Conservation (phyloP, 2,888 invertebrate genomes). For the Hydraecia micacea region DNA sequence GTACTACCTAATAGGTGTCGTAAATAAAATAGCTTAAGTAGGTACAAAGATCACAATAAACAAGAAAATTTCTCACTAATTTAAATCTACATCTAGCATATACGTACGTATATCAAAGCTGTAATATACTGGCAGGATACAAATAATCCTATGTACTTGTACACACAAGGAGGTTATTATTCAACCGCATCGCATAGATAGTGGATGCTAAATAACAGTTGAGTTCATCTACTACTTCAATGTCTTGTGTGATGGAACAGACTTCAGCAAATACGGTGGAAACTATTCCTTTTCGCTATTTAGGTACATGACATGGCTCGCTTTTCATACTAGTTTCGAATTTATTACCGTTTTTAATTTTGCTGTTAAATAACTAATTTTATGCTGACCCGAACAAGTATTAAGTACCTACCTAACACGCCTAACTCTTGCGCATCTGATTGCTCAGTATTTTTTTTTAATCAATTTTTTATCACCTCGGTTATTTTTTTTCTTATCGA, state of each 20-base stretch:
- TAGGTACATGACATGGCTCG: not conserved
- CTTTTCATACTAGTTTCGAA: not conserved
- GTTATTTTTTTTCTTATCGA: conserved; percentile 19
- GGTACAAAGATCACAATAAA: not conserved
- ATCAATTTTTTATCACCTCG: not conserved
- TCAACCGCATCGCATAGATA: not conserved
- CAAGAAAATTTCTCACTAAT: not conserved
- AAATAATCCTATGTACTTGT: not conserved
- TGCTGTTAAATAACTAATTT: not conserved
- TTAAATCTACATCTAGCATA: not conserved
- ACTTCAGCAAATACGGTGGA: conserved; percentile 22
- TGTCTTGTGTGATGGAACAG: conserved; percentile 13
- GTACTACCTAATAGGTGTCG: no score
- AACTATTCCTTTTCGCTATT: conserved; percentile 8
- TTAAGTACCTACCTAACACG: not conserved
- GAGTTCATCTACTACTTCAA: conserved; percentile 9
- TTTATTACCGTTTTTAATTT: not conserved
- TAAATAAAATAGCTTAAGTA: not conserved
- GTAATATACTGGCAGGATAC: not conserved
- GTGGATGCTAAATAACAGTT: not conserved
- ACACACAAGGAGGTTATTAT: conserved; percentile 9
- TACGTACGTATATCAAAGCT: not conserved
- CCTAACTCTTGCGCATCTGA: not conserved
- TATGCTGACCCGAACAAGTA: not conserved
- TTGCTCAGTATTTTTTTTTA: not conserved